Base-by-base conservation (phyloP, 2,888 invertebrate species). In the Aethes cnicana region DNA sequence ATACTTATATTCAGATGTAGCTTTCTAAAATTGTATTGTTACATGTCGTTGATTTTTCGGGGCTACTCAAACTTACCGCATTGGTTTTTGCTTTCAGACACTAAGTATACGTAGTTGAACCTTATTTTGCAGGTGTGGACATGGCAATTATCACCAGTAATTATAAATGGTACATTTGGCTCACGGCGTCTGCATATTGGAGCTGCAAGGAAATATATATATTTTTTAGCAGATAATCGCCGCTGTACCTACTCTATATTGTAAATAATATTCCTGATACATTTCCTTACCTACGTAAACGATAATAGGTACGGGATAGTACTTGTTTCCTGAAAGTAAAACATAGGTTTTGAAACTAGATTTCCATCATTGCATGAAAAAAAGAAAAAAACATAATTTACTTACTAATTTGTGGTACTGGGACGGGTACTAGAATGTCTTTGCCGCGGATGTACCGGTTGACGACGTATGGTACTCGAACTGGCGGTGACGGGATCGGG, bases 61-160 rank as follows among this genome's bases (percentile, higher is more conserved):
- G 8, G 4, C 32, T 7, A 9, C 4, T 3, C 2, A 6, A 11
- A 39, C 57, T 62, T 61, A 66, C 66, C 56, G 58, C 74, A 72
- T 35, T 39, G 36, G 5, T 62, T 53, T 8, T 66, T 62, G 1
- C 37, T 47, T 1, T 47, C 49, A 2, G 71, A 56, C 32, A 84
- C 77, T 2, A 80, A 47, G 64, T 80, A 86, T 4, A 85, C 84
- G 61, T 77, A 82, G 66, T 86, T 81, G 65, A 77, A 87, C 55
- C 69, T 66, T 48, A 87, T 55, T 49, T 67, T 82, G 73, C 86
- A 87, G 3, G 77, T 55, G 56, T 72, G 60, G n/a, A 76, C 36
- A 2, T 56, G 56, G 63, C 86, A 87, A 0, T 41, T 14, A 9
- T 76, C 66, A 6, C 66, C 72, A 4, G 79, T 74, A 0, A 71